phyloP scores from a whole-genome alignment of 2,113 vertebrate species.

The Jaculus jaculus region DNA sequence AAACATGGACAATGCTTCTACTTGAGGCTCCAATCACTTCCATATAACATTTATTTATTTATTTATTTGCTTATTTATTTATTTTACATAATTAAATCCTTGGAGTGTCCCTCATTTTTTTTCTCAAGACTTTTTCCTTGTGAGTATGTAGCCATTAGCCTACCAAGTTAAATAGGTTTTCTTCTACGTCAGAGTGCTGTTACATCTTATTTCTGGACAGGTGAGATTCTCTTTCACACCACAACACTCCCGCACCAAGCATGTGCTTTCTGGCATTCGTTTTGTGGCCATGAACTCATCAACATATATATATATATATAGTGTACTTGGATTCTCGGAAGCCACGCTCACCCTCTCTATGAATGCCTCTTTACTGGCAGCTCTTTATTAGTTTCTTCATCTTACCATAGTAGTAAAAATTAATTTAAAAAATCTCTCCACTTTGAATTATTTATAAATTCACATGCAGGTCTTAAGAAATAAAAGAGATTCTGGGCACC shows the following conservation, averaged over 20 bases:
- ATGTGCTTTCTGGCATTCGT: no score
- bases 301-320: no score
- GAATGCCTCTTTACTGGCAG: rapidly evolving
- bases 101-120: not conserved
- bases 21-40: not conserved
- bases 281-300: rapidly evolving
- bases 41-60: conserved; percentile 21
- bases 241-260: rapidly evolving
- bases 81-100: conserved; percentile 32
- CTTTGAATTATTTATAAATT: conserved; percentile 3
- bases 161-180: not conserved
- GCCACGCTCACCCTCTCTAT: rapidly evolving
- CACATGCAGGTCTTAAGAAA: not conserved
- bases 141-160: not conserved
- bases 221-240: not conserved
- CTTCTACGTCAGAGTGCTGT: not conserved
- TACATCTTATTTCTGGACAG: not conserved
- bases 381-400: not conserved
- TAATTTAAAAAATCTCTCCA: not conserved
- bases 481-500: not conserved
- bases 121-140: not conserved
- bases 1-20: not conserved
- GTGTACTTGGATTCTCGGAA: rapidly evolving
- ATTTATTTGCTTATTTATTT: not conserved
- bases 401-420: not conserved